These are phyloP conservation scores for Pelochelys cantorii DNA, from an alignment of 2,797 vertebrate species.

Conservation along the genomic window DNA sequence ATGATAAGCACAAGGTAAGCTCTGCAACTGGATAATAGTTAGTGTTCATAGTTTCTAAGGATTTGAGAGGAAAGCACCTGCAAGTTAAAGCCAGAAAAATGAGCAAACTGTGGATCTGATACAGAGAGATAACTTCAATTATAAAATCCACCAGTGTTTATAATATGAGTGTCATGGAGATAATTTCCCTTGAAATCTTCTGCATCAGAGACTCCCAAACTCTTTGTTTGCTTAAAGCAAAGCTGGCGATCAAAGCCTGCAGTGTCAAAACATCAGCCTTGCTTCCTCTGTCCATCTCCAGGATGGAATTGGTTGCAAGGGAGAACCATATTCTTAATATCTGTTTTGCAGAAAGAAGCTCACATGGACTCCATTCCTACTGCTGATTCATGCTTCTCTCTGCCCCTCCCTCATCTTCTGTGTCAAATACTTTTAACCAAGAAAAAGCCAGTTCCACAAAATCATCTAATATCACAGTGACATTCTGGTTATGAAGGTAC, in stretches of 20 bases:
- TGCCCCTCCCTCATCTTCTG: too few relatives aligned
- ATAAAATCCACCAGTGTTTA: neutral
- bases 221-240: neutral
- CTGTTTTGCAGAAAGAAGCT: neutral
- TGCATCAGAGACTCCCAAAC: conserved; percentile 17
- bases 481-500: neutral
- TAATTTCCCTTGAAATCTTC: conserved; percentile 19
- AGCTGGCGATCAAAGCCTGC: neutral
- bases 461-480: neutral
- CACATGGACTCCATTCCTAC: neutral
- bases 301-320: neutral
- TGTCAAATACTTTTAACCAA: too few relatives aligned
- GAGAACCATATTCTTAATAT: neutral
- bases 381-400: neutral
- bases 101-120: neutral
- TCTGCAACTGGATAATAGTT: neutral
- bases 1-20: conserved; percentile 48
- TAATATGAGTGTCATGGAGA: conserved; percentile 18
- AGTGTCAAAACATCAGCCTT: neutral
- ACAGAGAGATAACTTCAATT: conserved; percentile 32
- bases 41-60: neutral
- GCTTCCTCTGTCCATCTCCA: neutral
- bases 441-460: neutral
- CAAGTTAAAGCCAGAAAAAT: conserved; percentile 55
- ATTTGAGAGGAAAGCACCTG: conserved; percentile 49